Conservation (phyloP, 2,113 vertebrate genomes). For the Pampusana beccarii region DNA sequence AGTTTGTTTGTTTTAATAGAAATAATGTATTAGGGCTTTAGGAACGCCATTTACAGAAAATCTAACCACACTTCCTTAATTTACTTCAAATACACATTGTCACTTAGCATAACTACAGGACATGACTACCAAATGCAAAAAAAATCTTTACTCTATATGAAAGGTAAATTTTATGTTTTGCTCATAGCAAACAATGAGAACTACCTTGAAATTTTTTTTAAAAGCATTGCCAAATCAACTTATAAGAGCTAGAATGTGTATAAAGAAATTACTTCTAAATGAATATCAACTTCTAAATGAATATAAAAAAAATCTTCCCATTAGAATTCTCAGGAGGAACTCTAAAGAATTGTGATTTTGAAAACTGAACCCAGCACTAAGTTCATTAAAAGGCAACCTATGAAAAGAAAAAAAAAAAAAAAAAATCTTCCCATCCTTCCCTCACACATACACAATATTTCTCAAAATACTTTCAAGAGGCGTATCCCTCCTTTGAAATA, state of each 20-base stretch:
- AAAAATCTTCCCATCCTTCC: background rate
- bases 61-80: conserved; percentile 41
- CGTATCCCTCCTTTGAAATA: background rate
- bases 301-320: too few species aligned
- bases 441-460: rapidly evolving
- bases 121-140: conserved; percentile 15
- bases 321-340: background rate
- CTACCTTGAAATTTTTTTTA: conserved; percentile 23
- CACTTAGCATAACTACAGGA: conserved; percentile 13
- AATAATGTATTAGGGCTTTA: conserved; percentile 29
- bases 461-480: background rate
- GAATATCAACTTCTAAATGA: background rate
- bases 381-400: background rate
- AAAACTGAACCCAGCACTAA: background rate
- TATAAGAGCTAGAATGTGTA: background rate
- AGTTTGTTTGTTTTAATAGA: background rate
- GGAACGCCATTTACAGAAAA: conserved; percentile 25
- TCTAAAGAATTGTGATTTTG: background rate
- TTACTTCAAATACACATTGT: conserved; percentile 24
- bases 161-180: conserved; percentile 53
- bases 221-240: conserved; percentile 28
- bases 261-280: background rate
- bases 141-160: background rate
- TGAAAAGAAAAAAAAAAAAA: background rate
- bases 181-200: conserved; percentile 38